Evolutionary conservation across 2,113 vertebrate genomes (phyloP).

Genomic region (Triplophysa siluroides): DNA sequence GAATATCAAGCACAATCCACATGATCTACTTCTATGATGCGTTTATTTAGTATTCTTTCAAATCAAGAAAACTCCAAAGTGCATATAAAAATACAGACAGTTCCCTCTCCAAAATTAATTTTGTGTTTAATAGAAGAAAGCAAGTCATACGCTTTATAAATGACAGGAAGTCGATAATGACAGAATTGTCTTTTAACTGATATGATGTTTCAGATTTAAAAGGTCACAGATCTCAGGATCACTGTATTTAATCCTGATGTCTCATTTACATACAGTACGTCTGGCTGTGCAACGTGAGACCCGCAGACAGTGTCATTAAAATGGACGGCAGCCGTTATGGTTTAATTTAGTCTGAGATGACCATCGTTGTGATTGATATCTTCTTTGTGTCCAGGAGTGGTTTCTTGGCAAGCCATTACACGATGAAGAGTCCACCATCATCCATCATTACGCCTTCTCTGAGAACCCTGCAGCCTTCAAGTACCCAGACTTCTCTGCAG

Average conservation of each 20-base stretch:
- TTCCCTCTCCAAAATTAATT: too few relatives aligned
- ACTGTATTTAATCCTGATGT: background rate
- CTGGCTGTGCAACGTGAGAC: background rate
- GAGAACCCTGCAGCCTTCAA: constrained; percentile 90
- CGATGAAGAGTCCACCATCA: constrained; percentile 95
- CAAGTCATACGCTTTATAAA: background rate
- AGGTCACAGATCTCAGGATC: background rate
- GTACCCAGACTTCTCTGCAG: constrained; percentile 94
- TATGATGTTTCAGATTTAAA: background rate
- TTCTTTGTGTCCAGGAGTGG: constrained; percentile 80
- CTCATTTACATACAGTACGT: background rate
- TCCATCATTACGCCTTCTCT: constrained; percentile 98
- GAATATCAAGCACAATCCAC: too few relatives aligned
- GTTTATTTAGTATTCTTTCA: too few relatives aligned
- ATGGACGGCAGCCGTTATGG: background rate
- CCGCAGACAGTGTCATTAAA: background rate
- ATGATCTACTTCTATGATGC: too few relatives aligned
- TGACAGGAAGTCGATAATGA: too few relatives aligned
- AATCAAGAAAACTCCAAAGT: too few relatives aligned
- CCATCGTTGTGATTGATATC: background rate
- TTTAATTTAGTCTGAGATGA: constrained; percentile 13
- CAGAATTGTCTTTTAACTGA: too few relatives aligned
- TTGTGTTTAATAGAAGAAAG: too few relatives aligned
- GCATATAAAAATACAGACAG: too few relatives aligned
- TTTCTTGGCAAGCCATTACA: constrained; percentile 93